A percentile compares a stretch with the other conserved stretches of the same genome.
These are phyloP conservation scores for Lates japonicus DNA, from an alignment of 2,797 vertebrate genomes.

Conservation along the genomic window DNA sequence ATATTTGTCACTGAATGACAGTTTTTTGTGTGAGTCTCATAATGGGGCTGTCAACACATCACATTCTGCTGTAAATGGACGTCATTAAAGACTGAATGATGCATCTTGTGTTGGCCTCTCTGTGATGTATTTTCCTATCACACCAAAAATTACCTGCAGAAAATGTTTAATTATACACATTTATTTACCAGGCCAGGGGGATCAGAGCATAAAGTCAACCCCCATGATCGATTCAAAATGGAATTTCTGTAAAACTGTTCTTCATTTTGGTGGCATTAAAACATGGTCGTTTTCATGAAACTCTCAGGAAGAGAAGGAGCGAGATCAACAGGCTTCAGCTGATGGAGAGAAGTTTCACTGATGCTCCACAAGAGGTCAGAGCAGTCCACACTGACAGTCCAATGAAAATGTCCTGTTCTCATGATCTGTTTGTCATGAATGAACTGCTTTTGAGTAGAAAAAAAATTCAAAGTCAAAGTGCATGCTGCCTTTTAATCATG, in stretches of 20 bases:
- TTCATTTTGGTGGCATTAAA: neutral
- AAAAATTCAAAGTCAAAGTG: neutral
- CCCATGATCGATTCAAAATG: neutral
- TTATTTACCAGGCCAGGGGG: neutral
- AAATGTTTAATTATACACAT: neutral
- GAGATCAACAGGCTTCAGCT: neutral
- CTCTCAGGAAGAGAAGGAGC: neutral
- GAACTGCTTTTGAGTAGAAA: neutral
- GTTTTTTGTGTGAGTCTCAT: constrained; percentile 20
- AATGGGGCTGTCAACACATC: neutral
- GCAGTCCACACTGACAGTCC: neutral
- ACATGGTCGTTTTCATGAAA: neutral
- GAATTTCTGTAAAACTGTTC: neutral
- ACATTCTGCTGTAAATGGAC: constrained; percentile 37
- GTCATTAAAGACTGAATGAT: constrained; percentile 57
- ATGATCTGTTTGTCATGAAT: neutral
- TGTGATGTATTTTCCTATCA: neutral
- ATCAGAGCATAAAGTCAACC: neutral
- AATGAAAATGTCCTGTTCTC: neutral
- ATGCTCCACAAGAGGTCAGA: constrained; percentile 74
- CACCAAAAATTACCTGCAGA: neutral
- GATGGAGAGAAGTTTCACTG: constrained; percentile 32
- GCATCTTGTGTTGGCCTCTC: neutral
- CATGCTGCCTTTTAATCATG: neutral
- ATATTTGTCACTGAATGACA: neutral